These are phyloP conservation scores for Parnassius smintheus DNA, from an alignment of 2,888 invertebrate species.

Conservation along the genomic window DNA sequence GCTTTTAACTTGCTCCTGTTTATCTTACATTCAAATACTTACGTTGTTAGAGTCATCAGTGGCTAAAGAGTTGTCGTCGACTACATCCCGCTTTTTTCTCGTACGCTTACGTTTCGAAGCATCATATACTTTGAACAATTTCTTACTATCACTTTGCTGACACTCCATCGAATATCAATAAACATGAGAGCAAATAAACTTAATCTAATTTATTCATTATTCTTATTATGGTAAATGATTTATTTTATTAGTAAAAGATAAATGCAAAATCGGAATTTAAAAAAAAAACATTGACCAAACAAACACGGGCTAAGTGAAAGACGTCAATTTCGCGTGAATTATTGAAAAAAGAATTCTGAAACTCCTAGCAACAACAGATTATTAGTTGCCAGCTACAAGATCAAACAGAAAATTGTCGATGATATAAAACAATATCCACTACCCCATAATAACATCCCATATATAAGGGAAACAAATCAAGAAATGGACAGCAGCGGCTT, in stretches of 20 bases:
- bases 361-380: slow-evolving; percentile 19
- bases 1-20: not conserved
- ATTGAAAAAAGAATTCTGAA: slow-evolving; percentile 57
- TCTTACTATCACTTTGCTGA: slow-evolving; percentile 69
- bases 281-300: slow-evolving; percentile 55
- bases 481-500: too few species aligned
- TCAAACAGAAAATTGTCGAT: not conserved
- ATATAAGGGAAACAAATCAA: too few species aligned
- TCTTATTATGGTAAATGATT: slow-evolving; percentile 41
- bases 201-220: slow-evolving; percentile 44
- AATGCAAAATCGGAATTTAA: slow-evolving; percentile 44
- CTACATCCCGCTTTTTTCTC: slow-evolving; percentile 55
- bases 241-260: slow-evolving; percentile 38
- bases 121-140: slow-evolving; percentile 69
- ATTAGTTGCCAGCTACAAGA: slow-evolving; percentile 22
- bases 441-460: too few species aligned
- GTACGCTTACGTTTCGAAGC: slow-evolving; percentile 57
- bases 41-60: slow-evolving; percentile 64
- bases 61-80: slow-evolving; percentile 55
- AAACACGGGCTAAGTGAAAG: slow-evolving; percentile 46
- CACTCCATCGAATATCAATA: slow-evolving; percentile 63
- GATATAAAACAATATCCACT: too few species aligned
- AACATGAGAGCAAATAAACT: slow-evolving; percentile 49
- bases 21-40: slow-evolving; percentile 42
- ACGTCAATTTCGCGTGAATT: slow-evolving; percentile 45